Evolutionary conservation across 37 sponge, comb jelly and placozoan genomes (phyloP).

Genomic region (Corticium candelabrum): DNA sequence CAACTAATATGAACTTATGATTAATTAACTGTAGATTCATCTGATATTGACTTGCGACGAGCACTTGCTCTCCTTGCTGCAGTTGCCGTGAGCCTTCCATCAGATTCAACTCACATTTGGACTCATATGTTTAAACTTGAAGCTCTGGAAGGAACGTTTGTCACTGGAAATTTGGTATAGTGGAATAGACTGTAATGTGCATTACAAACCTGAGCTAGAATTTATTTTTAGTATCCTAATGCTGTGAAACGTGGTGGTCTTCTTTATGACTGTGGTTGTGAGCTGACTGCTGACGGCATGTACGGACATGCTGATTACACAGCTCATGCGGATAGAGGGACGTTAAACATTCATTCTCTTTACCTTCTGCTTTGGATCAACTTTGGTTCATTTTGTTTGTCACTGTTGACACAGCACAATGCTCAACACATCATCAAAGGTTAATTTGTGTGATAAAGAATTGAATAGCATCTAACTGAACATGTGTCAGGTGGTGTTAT

Average conservation of each 20-base stretch:
- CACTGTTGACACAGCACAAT: conserved; percentile 53
- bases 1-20: no score
- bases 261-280: conserved; percentile 61
- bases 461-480: background rate
- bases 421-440: conserved; percentile 42
- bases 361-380: conserved; percentile 68
- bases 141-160: conserved; percentile 41
- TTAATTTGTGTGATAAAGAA: background rate
- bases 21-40: no score
- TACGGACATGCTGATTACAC: conserved; percentile 63
- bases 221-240: conserved; percentile 28
- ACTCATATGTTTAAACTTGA: conserved; percentile 48
- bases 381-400: conserved; percentile 64
- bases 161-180: conserved; percentile 79
- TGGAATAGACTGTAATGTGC: no score
- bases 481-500: background rate
- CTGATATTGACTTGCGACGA: conserved; percentile 47
- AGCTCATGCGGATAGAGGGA: conserved; percentile 36
- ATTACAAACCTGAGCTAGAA: no score
- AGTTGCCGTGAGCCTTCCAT: conserved; percentile 44
- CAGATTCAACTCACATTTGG: conserved; percentile 61
- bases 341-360: conserved; percentile 69
- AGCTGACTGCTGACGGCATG: conserved; percentile 61
- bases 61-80: conserved; percentile 64
- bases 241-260: conserved; percentile 35